Conservation (phyloP, 2,888 invertebrate species). For the Temnothorax rugatulus region DNA sequence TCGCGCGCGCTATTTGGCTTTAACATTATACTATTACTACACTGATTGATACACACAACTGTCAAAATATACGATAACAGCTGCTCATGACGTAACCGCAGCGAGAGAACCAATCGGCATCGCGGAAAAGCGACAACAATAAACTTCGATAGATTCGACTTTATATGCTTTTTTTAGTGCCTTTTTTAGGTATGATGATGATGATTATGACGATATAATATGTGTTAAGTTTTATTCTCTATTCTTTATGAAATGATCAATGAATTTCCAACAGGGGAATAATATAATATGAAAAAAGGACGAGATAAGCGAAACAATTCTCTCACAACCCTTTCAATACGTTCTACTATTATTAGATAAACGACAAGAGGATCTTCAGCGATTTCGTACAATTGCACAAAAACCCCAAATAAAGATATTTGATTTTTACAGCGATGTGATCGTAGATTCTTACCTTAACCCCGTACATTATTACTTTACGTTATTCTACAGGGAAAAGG, state of each 20-base stretch:
- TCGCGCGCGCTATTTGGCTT: no score
- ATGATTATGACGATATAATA: neutral
- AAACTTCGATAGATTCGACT: no score
- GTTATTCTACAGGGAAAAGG: constrained; percentile 18
- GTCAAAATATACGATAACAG: no score
- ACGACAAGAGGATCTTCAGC: neutral
- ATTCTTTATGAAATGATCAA: neutral
- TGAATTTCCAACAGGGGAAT: neutral
- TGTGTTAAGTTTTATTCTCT: neutral
- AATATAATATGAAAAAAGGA: neutral
- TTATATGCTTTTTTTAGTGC: no score
- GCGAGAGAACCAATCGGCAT: no score
- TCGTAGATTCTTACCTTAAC: constrained; percentile 26
- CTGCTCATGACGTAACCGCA: no score
- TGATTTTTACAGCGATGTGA: neutral
- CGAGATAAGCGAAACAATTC: neutral
- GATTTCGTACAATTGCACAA: neutral
- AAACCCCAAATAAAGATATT: neutral
- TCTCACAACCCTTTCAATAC: neutral
- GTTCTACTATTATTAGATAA: neutral
- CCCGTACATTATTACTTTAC: constrained; percentile 7
- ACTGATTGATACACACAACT: no score
- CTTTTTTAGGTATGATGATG: no score
- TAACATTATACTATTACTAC: no score
- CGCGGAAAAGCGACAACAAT: no score